A percentile compares a stretch with the other conserved stretches of the same genome.
Evolutionary conservation across 2,113 vertebrate species (phyloP).

Genomic region (Edolisoma coerulescens): DNA sequence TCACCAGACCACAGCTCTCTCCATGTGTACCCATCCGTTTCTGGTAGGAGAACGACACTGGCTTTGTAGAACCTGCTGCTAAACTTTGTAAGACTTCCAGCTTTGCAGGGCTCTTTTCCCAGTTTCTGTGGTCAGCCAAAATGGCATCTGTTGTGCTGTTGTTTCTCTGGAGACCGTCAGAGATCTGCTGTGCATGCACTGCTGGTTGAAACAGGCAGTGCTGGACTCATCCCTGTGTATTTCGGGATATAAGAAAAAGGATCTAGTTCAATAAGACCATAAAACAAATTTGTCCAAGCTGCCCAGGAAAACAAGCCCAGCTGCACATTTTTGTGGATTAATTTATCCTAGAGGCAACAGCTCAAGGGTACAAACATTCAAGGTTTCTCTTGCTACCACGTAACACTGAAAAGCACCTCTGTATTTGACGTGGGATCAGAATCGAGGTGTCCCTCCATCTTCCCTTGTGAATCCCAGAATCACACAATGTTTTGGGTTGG

Average conservation of each 20-base stretch:
- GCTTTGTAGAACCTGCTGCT: background rate
- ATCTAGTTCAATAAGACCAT: background rate
- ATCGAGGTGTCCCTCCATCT: rapidly evolving
- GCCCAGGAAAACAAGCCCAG: background rate
- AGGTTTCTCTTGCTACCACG: background rate
- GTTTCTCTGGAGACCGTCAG: background rate
- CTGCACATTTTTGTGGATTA: background rate
- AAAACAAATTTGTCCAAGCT: background rate
- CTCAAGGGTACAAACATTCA: background rate
- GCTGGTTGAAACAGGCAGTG: background rate
- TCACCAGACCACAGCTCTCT: background rate
- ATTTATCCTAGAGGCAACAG: background rate
- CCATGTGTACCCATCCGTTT: background rate
- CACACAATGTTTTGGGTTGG: background rate
- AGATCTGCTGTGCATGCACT: background rate
- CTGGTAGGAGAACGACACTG: background rate
- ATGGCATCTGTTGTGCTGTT: background rate
- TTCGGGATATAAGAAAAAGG: background rate
- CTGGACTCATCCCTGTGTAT: background rate
- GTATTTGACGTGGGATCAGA: background rate
- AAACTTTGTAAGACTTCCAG: background rate
- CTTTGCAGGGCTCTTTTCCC: background rate
- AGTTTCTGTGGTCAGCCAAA: background rate
- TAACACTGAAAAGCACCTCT: background rate
- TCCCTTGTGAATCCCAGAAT: background rate